These are phyloP conservation scores for Catonia carolina DNA, from an alignment of 2,888 invertebrate genomes.

Conservation along the genomic window DNA sequence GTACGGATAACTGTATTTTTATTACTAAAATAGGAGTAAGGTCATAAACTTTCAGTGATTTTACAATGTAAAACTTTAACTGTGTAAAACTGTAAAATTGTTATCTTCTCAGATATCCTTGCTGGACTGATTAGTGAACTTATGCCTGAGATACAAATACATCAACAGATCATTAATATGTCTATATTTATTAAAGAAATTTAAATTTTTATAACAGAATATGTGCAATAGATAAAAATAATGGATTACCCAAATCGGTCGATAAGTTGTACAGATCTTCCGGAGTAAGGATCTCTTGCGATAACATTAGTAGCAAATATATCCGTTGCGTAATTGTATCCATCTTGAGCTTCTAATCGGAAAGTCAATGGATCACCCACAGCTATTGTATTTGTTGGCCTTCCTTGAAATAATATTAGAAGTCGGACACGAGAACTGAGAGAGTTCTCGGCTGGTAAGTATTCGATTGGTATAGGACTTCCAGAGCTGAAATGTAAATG, in stretches of 20 bases:
- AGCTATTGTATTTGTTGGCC: conserved; percentile 88
- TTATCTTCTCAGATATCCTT: no score
- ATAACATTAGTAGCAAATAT: conserved; percentile 91
- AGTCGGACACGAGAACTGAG: conserved; percentile 81
- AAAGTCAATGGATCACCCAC: conserved; percentile 89
- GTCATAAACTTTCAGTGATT: no score
- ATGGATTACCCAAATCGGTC: conserved; percentile 87
- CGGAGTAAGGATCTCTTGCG: conserved; percentile 86
- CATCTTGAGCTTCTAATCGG: conserved; percentile 80
- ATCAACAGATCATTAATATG: no score
- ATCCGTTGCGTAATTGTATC: conserved; percentile 79
- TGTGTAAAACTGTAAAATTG: no score
- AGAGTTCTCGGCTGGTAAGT: conserved; percentile 84
- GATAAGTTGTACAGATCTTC: conserved; percentile 80
- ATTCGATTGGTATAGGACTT: conserved; percentile 87
- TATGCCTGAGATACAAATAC: no score
- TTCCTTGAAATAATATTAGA: conserved; percentile 79
- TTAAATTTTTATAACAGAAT: no score
- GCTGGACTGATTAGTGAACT: no score
- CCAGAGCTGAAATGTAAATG: conserved; percentile 58
- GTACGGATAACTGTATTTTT: no score
- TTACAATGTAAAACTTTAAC: no score
- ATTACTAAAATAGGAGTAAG: no score
- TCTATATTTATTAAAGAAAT: no score
- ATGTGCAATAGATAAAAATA: no score